Evolutionary conservation across 2,888 invertebrate species (phyloP).

Genomic region (Nymphalis c-album): DNA sequence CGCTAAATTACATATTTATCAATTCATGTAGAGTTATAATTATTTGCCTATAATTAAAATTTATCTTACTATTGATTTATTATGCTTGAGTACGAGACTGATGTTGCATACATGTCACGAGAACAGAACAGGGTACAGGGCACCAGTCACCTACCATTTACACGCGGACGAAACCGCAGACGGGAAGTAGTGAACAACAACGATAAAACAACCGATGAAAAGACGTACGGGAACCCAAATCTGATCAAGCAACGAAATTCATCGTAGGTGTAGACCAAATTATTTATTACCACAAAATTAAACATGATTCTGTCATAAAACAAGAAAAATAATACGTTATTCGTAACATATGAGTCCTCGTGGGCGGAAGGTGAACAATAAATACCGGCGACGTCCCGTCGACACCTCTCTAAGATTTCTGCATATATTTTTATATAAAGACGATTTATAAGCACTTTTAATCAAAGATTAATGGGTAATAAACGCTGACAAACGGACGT

Average conservation of each 20-base stretch:
- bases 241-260: background rate
- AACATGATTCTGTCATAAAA: constrained; percentile 54
- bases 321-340: constrained; percentile 52
- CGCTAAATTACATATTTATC: too few relatives aligned
- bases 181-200: background rate
- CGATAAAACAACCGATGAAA: background rate
- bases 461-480: constrained; percentile 46
- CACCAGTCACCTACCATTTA: too few relatives aligned
- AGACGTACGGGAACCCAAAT: background rate
- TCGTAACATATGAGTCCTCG: constrained; percentile 40
- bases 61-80: too few relatives aligned
- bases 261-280: constrained; percentile 4
- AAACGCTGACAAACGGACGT: constrained; percentile 36
- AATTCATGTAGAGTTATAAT: too few relatives aligned
- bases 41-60: too few relatives aligned
- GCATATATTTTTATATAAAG: constrained; percentile 40
- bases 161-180: too few relatives aligned
- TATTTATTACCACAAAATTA: constrained; percentile 53
- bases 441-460: constrained; percentile 45
- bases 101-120: too few relatives aligned
- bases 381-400: constrained; percentile 42
- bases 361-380: constrained; percentile 45
- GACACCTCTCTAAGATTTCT: constrained; percentile 32
- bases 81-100: too few relatives aligned
- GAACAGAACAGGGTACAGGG: too few relatives aligned